Base-by-base conservation (phyloP, 2,113 vertebrate genomes). In the Uropsilus gracilis region DNA sequence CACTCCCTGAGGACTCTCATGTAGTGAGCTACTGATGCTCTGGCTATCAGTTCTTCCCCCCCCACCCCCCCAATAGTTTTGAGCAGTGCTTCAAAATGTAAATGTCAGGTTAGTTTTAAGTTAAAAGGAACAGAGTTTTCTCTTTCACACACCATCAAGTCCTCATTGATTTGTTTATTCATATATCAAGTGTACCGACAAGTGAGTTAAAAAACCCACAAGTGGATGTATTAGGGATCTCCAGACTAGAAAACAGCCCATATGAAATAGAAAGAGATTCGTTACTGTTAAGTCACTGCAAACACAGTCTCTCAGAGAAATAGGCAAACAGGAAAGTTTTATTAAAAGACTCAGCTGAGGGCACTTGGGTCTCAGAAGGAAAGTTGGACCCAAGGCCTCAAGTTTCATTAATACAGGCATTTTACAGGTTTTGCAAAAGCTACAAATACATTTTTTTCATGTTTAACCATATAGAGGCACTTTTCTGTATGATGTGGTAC, bases 91-190 rank as follows among this genome's bases (percentile, higher is more conserved):
- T 80, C 10, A 44, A 72, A 91, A 72, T 48, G 8, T n/a, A 50
- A 57, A 73, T 24, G 37, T 86, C 30, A 71, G 73, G 8, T 76
- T n/a, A n/a, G n/a, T n/a, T n/a, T n/a, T n/a, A n/a, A n/a, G n/a
- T n/a, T 85, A 84, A 95, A 88, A 61, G 22, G 55, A 80, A 78
- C 17, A 64, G 57, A 57, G n/a, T 32, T 66, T 53, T 59, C 88
- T 11, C 44, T 30, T 5, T 42, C 10, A 87, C 11, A 77, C 9
- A 63, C 16, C n/a, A 89, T 26, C 7, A 78, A 92, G 39, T 80
- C 42, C 6, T 80, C 34, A 75, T 46, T 44, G 78, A 81, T 26
- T 73, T 30, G 48, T 44, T 93, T 68, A 34, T 22, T 86, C 50
- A 86, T 69, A 68, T 78, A 80, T 39, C 59, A 53, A 37, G 50